Percentiles rank a stretch among this genome's conserved stretches.
Evolutionary conservation across 2,113 vertebrate species (phyloP).

Genomic region (Pygoscelis adeliae): DNA sequence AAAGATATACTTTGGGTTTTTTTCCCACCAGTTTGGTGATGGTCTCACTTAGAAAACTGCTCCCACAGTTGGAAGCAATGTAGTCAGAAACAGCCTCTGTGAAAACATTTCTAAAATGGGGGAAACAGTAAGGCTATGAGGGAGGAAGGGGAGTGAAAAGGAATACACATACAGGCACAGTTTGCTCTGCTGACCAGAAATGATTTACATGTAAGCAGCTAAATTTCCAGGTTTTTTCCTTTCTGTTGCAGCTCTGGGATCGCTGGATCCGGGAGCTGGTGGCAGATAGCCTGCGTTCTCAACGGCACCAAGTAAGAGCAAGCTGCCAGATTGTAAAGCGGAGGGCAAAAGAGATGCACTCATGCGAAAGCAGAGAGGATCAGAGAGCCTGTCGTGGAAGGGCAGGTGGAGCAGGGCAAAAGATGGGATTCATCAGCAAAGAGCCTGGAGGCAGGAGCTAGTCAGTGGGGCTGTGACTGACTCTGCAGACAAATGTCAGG

Average conservation of each 20-base stretch:
- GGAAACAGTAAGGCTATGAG: not conserved
- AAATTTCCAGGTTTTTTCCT: not conserved
- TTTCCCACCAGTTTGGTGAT: not conserved
- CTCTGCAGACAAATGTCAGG: not conserved
- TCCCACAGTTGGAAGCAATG: not conserved
- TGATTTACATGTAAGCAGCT: rapidly evolving
- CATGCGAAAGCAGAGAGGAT: slow-evolving; percentile 49
- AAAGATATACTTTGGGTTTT: not conserved
- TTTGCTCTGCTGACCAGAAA: not conserved
- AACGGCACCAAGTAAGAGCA: not conserved
- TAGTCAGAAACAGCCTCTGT: not conserved
- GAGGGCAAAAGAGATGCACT: slow-evolving; percentile 44
- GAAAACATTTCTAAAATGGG: not conserved
- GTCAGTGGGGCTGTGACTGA: not conserved
- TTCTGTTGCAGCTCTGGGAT: not conserved
- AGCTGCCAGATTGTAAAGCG: slow-evolving; percentile 20
- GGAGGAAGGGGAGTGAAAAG: not conserved
- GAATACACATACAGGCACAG: not conserved
- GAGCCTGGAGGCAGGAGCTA: slow-evolving; percentile 24
- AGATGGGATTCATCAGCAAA: slow-evolving; percentile 7
- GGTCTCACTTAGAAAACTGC: not conserved
- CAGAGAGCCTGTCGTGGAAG: slow-evolving; percentile 1
- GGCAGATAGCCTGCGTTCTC: not conserved
- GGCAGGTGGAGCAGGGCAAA: slow-evolving; percentile 39
- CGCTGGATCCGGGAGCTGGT: not conserved